Base-by-base conservation (phyloP, 2,113 vertebrate species). In the Cricetomys ansorgei region DNA sequence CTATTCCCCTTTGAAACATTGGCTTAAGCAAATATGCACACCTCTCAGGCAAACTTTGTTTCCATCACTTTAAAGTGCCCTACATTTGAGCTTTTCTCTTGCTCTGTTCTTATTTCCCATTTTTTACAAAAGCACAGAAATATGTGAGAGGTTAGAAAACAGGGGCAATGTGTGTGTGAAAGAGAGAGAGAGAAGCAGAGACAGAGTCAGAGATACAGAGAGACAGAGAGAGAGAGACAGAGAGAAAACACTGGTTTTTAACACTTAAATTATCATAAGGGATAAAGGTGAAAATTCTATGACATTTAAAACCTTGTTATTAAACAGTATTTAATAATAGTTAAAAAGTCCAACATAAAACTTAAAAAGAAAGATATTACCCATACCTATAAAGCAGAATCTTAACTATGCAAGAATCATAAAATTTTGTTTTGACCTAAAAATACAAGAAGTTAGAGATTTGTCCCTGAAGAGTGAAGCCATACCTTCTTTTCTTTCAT, bases 281-380 rank as follows among this genome's bases (percentile, higher is more conserved):
- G 15, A 80, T 62, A 84, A 96, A 70, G 48, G 84, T 43, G 7
- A 91, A 95, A 93, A 95, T 77, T 94, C 27, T 76, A 55, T 10
- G 81, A 48, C 19, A 83, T 77, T 95, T 40, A 76, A 96, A 94
- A 70, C 17, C 7, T 91, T 97, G 17, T 79, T 88, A 92, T 69
- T 84, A 85, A 11, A 2, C 29, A 76, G 17, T 15, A 75, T 94
- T 93, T 96, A 96, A 55, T 95, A 34, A 92, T 45, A 94, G 7
- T 12, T 70, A 27, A 91, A 87, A 92, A 72, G 4, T 27, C 92
- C 31, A 62, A 23, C 6, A 77, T 43, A 7, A 57, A 50, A 90
- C 31, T 93, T 93, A 29, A 91, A 95, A 94, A 67, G 37, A 85
- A 55, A 69, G 50, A 5, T 91, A 17, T 53, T 37, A 59, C 40